Evolutionary conservation across 2,888 invertebrate species (phyloP).

Genomic region (Plagodis pulveraria): DNA sequence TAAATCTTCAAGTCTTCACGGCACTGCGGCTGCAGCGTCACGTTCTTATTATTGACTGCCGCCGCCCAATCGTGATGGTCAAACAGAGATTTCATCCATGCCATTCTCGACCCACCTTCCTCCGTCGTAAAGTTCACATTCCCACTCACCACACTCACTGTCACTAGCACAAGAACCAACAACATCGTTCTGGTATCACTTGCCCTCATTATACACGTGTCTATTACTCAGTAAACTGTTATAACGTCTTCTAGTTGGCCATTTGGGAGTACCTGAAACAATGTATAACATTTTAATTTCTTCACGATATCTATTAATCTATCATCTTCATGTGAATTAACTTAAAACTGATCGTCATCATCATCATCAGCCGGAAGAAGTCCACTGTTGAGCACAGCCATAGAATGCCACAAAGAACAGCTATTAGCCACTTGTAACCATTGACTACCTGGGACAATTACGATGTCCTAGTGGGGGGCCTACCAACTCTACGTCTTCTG

Average conservation of each 20-base stretch:
- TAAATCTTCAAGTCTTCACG: constrained; percentile 84
- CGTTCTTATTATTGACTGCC: constrained; percentile 75
- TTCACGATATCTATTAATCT: too few relatives aligned
- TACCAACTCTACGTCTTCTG: too few relatives aligned
- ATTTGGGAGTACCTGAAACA: constrained; percentile 46
- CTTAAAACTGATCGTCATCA: too few relatives aligned
- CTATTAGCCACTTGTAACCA: too few relatives aligned
- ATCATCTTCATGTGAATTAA: too few relatives aligned
- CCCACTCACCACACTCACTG: constrained; percentile 74
- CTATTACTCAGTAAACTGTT: constrained; percentile 18
- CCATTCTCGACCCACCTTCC: constrained; percentile 75
- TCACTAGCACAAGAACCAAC: constrained; percentile 58
- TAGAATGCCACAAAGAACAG: too few relatives aligned
- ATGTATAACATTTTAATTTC: constrained; percentile 26
- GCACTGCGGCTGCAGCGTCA: constrained; percentile 69
- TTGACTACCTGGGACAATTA: too few relatives aligned
- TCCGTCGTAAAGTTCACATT: constrained; percentile 56
- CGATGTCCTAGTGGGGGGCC: too few relatives aligned
- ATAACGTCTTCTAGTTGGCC: constrained; percentile 31
- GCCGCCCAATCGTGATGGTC: constrained; percentile 86
- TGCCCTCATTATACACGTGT: constrained; percentile 42
- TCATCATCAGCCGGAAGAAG: too few relatives aligned
- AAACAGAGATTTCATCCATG: constrained; percentile 87
- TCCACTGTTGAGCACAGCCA: too few relatives aligned
- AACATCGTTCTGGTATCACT: constrained; percentile 57